Evolutionary conservation across 2,797 vertebrate genomes (phyloP).

Genomic region (Varecia variegata): DNA sequence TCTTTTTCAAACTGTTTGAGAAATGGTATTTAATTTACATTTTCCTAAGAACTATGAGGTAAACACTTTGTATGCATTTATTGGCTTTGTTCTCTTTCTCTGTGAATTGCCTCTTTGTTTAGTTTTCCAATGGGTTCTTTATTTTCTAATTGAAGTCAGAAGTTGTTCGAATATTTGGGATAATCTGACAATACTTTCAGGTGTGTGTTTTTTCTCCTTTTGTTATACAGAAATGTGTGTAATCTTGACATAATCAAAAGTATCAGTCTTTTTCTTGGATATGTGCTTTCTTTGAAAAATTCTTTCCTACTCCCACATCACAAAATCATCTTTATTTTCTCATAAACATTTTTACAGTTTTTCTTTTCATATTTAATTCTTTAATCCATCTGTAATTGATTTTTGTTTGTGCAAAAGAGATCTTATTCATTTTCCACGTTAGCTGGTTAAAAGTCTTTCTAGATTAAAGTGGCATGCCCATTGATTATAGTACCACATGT

Average conservation of each 20-base stretch:
- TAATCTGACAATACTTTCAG: not conserved
- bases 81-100: not conserved
- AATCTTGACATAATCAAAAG: not conserved
- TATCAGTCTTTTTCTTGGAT: not conserved
- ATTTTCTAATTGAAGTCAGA: not conserved
- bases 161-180: not conserved
- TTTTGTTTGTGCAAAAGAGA: conserved; percentile 5
- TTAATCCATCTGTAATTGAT: not conserved
- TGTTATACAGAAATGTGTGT: not conserved
- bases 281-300: not conserved
- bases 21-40: not conserved
- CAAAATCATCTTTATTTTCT: not conserved
- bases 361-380: not conserved
- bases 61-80: not conserved
- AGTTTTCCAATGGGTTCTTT: not conserved
- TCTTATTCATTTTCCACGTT: not conserved
- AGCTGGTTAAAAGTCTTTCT: not conserved
- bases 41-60: not conserved
- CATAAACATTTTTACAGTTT: not conserved
- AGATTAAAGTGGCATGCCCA: not conserved
- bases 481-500: not conserved
- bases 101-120: not conserved
- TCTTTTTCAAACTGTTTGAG: not conserved
- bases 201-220: not conserved
- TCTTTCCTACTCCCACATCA: not conserved